A percentile compares a stretch with the other conserved stretches of the same genome.
Evolutionary conservation across 53 echinoderm and acorn worm species (phyloP).

Genomic region (Apostichopus leukothele): DNA sequence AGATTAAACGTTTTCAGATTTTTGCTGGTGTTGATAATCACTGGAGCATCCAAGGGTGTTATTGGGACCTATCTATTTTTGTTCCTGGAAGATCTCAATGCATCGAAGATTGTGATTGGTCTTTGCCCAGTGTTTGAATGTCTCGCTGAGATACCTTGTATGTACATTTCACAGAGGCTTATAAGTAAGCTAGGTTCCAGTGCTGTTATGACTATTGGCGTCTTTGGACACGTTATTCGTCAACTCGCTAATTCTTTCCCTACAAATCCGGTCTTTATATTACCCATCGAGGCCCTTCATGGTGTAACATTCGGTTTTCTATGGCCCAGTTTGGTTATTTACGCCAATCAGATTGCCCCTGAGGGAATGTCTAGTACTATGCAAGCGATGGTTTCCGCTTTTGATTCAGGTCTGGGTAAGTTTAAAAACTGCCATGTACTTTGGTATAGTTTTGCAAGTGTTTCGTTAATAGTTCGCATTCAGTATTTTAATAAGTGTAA

Average conservation of each 20-base stretch:
- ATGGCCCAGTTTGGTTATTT: slow-evolving; percentile 58
- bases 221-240: slow-evolving; percentile 57
- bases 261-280: slow-evolving; percentile 59
- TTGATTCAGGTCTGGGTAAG: slow-evolving; percentile 63
- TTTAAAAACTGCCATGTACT: neutral
- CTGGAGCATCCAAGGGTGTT: slow-evolving; percentile 70
- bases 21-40: slow-evolving; percentile 26
- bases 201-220: slow-evolving; percentile 53
- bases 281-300: slow-evolving; percentile 67
- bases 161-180: slow-evolving; percentile 72
- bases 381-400: slow-evolving; percentile 54
- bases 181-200: slow-evolving; percentile 62
- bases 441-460: too few relatives aligned
- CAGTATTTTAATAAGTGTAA: too few relatives aligned
- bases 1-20: slow-evolving; percentile 57
- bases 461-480: too few relatives aligned
- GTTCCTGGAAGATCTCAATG: slow-evolving; percentile 68
- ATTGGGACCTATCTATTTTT: slow-evolving; percentile 74
- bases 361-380: slow-evolving; percentile 64
- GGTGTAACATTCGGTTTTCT: slow-evolving; percentile 65
- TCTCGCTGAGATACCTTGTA: slow-evolving; percentile 72
- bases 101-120: slow-evolving; percentile 77
- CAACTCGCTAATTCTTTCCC: slow-evolving; percentile 59
- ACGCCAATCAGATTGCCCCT: slow-evolving; percentile 55
- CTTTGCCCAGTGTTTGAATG: slow-evolving; percentile 69